A percentile compares a stretch with the other conserved stretches of the same genome.
Conservation (phyloP, 2,113 vertebrate genomes). For the Triplophysa siluroides region DNA sequence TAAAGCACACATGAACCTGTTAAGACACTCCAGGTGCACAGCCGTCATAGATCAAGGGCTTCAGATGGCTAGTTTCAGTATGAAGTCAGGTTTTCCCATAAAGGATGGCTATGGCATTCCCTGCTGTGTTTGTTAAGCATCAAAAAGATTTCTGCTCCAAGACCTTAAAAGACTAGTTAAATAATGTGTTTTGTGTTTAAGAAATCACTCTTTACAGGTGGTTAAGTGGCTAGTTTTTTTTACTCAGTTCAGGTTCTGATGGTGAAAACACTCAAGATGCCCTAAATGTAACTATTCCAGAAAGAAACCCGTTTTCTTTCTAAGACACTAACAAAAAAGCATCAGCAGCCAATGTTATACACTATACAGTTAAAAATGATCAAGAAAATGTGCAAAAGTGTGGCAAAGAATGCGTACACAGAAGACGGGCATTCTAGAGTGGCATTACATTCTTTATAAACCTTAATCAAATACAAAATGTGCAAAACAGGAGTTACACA, state of each 20-base stretch:
- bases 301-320: not conserved
- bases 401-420: slow-evolving; percentile 5
- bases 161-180: not conserved
- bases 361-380: not conserved
- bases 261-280: not conserved
- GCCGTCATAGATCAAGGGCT: slow-evolving; percentile 1
- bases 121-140: slow-evolving; percentile 1
- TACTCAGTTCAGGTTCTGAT: not conserved
- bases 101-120: not conserved
- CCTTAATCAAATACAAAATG: slow-evolving; percentile 54
- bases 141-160: not conserved
- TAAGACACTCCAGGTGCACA: not conserved
- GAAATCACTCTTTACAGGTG: not conserved
- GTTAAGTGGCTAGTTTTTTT: not conserved
- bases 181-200: not conserved
- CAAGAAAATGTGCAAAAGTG: slow-evolving; percentile 14
- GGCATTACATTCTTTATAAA: slow-evolving; percentile 51
- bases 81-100: slow-evolving; percentile 9
- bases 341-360: slow-evolving; percentile 24
- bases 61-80: not conserved
- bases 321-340: not conserved
- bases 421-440: slow-evolving; percentile 19
- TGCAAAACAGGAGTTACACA: slow-evolving; percentile 66
- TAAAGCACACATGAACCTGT: not conserved
- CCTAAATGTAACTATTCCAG: not conserved